These are phyloP conservation scores for Venustaconcha ellipsiformis DNA, from an alignment of 1,140 invertebrate genomes.

Conservation along the genomic window DNA sequence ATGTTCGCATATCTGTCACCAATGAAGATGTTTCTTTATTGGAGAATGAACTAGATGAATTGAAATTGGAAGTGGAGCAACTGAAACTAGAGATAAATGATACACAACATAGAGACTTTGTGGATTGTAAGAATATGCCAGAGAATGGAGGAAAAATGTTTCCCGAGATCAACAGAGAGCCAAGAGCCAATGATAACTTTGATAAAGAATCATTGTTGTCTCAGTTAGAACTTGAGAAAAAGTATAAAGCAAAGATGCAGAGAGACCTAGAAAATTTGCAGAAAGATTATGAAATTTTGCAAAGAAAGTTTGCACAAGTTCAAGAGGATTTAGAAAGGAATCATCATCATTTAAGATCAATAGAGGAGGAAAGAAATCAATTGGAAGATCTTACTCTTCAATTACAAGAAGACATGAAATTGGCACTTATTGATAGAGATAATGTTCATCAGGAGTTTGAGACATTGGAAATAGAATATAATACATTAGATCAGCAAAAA, in stretches of 20 bases:
- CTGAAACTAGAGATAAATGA: too few relatives aligned
- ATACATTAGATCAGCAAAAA: background rate
- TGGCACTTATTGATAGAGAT: slow-evolving; percentile 1
- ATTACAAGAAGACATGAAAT: background rate
- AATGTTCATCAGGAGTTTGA: slow-evolving; percentile 1
- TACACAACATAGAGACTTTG: too few relatives aligned
- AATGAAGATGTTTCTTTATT: too few relatives aligned
- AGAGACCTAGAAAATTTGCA: slow-evolving; percentile 18
- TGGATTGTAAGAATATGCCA: too few relatives aligned
- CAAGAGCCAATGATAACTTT: too few relatives aligned
- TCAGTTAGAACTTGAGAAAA: slow-evolving; percentile 26
- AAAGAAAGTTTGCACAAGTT: slow-evolving; percentile 13
- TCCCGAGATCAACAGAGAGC: too few relatives aligned
- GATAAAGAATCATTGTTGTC: background rate
- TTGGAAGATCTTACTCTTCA: background rate
- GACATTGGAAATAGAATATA: background rate
- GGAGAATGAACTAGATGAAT: too few relatives aligned
- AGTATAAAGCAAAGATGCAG: slow-evolving; percentile 25
- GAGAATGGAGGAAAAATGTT: too few relatives aligned
- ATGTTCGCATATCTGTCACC: too few relatives aligned
- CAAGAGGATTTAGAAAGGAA: background rate
- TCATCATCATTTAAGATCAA: background rate
- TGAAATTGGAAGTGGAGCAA: too few relatives aligned
- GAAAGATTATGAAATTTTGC: background rate
- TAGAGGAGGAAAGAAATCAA: background rate